Conservation (phyloP, 2,888 invertebrate species). For the Macaria notata region DNA sequence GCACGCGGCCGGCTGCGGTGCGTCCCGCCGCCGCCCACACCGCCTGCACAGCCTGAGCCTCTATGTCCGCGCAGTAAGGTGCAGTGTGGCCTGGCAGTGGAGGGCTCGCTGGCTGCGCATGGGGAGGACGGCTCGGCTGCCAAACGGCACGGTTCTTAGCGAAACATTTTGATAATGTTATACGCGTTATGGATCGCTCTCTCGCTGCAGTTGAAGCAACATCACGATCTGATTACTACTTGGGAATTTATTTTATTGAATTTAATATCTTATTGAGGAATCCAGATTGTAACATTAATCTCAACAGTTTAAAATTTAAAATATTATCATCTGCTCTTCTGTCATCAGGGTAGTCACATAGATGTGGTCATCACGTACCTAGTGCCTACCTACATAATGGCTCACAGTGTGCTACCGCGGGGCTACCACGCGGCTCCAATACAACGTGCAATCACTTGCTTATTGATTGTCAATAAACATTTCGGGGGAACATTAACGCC, state of each 20-base stretch:
- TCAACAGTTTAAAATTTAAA: too few relatives aligned
- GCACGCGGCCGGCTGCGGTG: slow-evolving; percentile 35
- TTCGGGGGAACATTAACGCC: too few relatives aligned
- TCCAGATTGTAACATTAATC: too few relatives aligned
- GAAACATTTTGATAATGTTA: slow-evolving; percentile 42
- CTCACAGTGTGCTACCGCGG: too few relatives aligned
- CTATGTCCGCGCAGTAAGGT: slow-evolving; percentile 10
- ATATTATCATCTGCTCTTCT: too few relatives aligned
- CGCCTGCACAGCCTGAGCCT: neutral
- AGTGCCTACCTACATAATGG: too few relatives aligned
- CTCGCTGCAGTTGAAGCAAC: slow-evolving; percentile 3
- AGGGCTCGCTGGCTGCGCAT: neutral
- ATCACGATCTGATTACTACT: neutral
- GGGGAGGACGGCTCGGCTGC: slow-evolving; percentile 25
- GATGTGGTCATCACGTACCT: too few relatives aligned
- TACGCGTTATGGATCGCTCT: slow-evolving; percentile 29
- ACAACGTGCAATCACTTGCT: neutral
- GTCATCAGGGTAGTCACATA: too few relatives aligned
- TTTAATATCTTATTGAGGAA: too few relatives aligned
- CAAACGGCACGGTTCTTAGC: slow-evolving; percentile 42
- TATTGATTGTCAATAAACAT: neutral
- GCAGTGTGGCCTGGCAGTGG: slow-evolving; percentile 2
- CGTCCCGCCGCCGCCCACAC: slow-evolving; percentile 7
- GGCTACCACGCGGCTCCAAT: too few relatives aligned
- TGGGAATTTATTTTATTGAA: too few relatives aligned